Percentiles rank a stretch among this genome's conserved stretches.
phyloP scores from a whole-genome alignment of 2,797 vertebrate genomes.

The Eremophila alpestris region DNA sequence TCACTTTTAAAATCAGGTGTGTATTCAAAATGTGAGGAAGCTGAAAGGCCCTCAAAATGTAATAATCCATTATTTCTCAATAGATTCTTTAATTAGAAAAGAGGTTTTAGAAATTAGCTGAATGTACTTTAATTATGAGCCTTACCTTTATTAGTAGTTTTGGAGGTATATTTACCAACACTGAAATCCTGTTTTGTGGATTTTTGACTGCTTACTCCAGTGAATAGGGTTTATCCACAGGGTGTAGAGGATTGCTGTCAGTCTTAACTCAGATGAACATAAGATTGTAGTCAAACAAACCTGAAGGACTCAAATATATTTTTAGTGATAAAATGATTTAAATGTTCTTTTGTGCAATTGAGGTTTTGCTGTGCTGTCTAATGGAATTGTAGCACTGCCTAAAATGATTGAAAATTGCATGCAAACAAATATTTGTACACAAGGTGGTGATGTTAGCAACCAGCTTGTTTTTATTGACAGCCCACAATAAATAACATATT shows the following conservation, averaged over 20 bases:
- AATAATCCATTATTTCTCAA: background rate
- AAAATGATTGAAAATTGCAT: slow-evolving; percentile 61
- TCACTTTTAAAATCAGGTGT: background rate
- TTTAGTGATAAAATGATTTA: slow-evolving; percentile 31
- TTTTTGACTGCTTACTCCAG: background rate
- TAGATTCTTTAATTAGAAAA: background rate
- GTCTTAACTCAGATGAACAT: background rate
- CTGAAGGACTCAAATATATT: background rate
- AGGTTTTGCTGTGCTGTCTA: background rate
- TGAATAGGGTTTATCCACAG: background rate
- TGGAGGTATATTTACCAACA: background rate
- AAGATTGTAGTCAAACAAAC: slow-evolving; percentile 3
- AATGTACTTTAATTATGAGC: background rate
- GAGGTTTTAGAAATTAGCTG: background rate
- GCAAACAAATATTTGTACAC: slow-evolving; percentile 86
- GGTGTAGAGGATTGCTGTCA: background rate
- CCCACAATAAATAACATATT: slow-evolving; percentile 59
- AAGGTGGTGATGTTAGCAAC: slow-evolving; percentile 85
- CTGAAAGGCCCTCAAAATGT: background rate
- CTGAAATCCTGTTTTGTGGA: background rate
- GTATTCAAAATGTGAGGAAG: background rate
- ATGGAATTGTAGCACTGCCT: slow-evolving; percentile 39
- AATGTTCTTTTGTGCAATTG: background rate
- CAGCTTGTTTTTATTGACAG: slow-evolving; percentile 59
- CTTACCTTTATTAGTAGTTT: background rate